These are phyloP conservation scores for Scopus umbretta DNA, from an alignment of 2,113 vertebrate species.

Conservation along the genomic window DNA sequence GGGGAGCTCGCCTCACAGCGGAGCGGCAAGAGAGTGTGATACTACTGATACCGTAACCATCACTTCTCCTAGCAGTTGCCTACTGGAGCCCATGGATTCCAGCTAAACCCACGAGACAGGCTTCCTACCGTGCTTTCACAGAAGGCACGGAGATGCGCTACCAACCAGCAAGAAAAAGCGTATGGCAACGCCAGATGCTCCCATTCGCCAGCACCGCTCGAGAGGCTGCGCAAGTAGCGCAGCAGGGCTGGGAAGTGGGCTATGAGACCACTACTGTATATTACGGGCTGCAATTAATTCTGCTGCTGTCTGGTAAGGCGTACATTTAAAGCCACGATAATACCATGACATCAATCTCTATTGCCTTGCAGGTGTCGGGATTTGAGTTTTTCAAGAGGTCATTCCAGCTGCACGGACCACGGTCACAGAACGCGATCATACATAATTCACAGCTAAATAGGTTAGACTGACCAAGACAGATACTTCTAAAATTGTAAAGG, in stretches of 20 bases:
- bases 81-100: not conserved
- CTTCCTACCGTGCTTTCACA: not conserved
- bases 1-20: not conserved
- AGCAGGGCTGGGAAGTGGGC: not conserved
- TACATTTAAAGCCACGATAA: not conserved
- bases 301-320: not conserved
- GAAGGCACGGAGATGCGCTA: not conserved
- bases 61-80: not conserved
- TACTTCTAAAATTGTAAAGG: not conserved
- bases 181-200: accelerated
- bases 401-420: not conserved
- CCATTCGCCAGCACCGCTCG: accelerated
- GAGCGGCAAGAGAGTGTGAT: not conserved
- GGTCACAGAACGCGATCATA: accelerated
- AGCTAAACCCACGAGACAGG: not conserved
- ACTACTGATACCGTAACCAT: not conserved
- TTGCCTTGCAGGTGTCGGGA: not conserved
- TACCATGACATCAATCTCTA: not conserved
- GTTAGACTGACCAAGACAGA: accelerated
- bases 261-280: too few relatives aligned
- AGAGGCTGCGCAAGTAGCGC: not conserved
- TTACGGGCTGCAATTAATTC: not conserved
- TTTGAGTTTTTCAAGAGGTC: not conserved
- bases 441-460: not conserved
- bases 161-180: not conserved